Percentiles rank a stretch among this genome's conserved stretches.
Evolutionary conservation across 1,140 invertebrate genomes (phyloP).

Genomic region (Bombus soroeensis): DNA sequence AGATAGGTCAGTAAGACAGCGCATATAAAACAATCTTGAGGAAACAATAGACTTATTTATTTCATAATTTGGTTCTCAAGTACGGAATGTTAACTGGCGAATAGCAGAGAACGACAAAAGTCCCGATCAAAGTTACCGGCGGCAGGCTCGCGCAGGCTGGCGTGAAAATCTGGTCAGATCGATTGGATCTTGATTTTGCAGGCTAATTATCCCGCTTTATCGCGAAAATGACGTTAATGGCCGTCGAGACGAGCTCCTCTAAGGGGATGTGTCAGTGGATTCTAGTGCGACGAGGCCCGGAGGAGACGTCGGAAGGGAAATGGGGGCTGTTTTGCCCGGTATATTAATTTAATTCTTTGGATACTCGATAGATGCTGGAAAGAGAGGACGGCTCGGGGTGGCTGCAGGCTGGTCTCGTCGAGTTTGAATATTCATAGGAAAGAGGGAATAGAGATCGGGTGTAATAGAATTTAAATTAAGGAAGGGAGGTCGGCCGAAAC

Average conservation of each 20-base stretch:
- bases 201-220: slow-evolving; percentile 60
- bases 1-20: too few relatives aligned
- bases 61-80: too few relatives aligned
- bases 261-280: slow-evolving; percentile 59
- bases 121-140: too few relatives aligned
- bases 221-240: slow-evolving; percentile 73
- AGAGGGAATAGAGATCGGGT: slow-evolving; percentile 81
- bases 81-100: not conserved
- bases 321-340: slow-evolving; percentile 77
- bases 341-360: slow-evolving; percentile 83
- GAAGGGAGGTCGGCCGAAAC: slow-evolving; percentile 72
- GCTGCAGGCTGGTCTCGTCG: slow-evolving; percentile 64
- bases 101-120: too few relatives aligned
- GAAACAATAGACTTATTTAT: too few relatives aligned
- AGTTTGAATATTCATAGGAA: slow-evolving; percentile 82
- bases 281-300: slow-evolving; percentile 40
- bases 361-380: slow-evolving; percentile 79
- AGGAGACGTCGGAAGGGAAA: slow-evolving; percentile 49
- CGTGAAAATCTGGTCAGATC: slow-evolving; percentile 50
- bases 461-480: slow-evolving; percentile 83
- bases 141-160: not conserved
- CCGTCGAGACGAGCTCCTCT: slow-evolving; percentile 72
- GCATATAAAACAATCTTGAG: too few relatives aligned
- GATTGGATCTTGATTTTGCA: slow-evolving; percentile 56
- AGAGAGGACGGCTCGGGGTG: slow-evolving; percentile 55